Percentiles rank a stretch among this genome's conserved stretches.
Evolutionary conservation across 53 echinoderm and acorn worm genomes (phyloP).

Genomic region (Paracentrotus lividus): DNA sequence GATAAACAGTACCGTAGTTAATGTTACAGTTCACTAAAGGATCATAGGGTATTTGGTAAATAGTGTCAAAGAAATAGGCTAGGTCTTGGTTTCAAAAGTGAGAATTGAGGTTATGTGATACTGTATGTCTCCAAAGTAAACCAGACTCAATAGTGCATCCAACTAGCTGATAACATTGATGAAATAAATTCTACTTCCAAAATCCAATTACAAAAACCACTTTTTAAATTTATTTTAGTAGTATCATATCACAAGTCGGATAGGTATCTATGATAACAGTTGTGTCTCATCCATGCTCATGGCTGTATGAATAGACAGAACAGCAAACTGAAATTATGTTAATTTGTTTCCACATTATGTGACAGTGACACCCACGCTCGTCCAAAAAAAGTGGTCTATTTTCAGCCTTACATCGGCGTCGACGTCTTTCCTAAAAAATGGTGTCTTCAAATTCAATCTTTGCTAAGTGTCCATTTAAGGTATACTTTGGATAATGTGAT

Average conservation of each 20-base stretch:
- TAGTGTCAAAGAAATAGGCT: neutral
- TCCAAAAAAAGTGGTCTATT: too few species aligned
- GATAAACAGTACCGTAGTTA: too few species aligned
- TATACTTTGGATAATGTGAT: too few species aligned
- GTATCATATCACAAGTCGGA: neutral
- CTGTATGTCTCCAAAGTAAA: slow-evolving; percentile 1
- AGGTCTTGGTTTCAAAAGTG: slow-evolving; percentile 22
- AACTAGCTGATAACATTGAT: slow-evolving; percentile 8
- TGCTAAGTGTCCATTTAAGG: too few species aligned
- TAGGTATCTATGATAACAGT: slow-evolving; percentile 28
- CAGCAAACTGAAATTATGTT: slow-evolving; percentile 2
- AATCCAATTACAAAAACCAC: neutral
- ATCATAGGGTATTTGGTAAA: neutral
- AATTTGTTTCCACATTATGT: slow-evolving; percentile 13
- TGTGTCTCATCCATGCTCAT: slow-evolving; percentile 35
- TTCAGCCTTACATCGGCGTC: too few species aligned
- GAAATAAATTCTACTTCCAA: too few species aligned
- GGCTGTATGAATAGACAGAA: slow-evolving; percentile 15
- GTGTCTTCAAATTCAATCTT: too few species aligned
- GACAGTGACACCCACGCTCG: too few species aligned
- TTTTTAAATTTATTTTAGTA: slow-evolving; percentile 17
- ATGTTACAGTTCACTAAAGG: neutral
- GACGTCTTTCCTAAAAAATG: too few species aligned
- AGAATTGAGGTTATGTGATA: slow-evolving; percentile 27
- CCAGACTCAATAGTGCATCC: neutral